Conservation (phyloP, 2,888 invertebrate species). For the Lasioglossum oenotherae region DNA sequence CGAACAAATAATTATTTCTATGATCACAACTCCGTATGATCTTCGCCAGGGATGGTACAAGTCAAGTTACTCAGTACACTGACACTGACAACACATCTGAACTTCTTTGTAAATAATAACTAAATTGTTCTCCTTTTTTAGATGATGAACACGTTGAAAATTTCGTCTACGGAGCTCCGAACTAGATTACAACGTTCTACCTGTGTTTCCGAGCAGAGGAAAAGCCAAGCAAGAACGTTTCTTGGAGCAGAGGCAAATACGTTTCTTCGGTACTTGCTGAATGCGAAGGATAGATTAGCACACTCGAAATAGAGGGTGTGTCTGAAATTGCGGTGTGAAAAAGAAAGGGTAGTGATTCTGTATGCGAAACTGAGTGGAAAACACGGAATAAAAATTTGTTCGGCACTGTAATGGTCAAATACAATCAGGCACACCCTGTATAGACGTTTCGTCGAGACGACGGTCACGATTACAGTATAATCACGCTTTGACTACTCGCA, state of each 20-base stretch:
- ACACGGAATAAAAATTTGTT: neutral
- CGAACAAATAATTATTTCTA: too few relatives aligned
- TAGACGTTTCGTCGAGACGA: constrained; percentile 16
- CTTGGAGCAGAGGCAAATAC: neutral
- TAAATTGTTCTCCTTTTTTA: neutral
- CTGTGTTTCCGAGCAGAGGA: neutral
- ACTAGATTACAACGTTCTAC: neutral
- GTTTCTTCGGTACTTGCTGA: neutral
- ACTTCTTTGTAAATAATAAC: neutral
- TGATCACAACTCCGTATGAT: too few relatives aligned
- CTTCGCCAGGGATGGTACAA: too few relatives aligned
- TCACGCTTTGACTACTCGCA: constrained; percentile 8
- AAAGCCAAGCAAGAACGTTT: constrained; percentile 17
- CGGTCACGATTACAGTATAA: constrained; percentile 1
- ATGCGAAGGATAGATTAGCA: neutral
- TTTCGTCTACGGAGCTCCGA: constrained; percentile 25
- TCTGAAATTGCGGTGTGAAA: neutral
- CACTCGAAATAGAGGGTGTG: neutral
- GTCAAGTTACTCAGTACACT: neutral
- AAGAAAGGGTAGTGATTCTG: neutral
- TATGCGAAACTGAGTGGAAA: neutral
- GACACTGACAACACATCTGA: neutral
- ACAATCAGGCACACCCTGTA: neutral
- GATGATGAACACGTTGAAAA: constrained; percentile 5
- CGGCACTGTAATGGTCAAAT: neutral